These are phyloP conservation scores for Cyprinodon diabolis DNA, from an alignment of 2,797 vertebrate species.

Conservation along the genomic window DNA sequence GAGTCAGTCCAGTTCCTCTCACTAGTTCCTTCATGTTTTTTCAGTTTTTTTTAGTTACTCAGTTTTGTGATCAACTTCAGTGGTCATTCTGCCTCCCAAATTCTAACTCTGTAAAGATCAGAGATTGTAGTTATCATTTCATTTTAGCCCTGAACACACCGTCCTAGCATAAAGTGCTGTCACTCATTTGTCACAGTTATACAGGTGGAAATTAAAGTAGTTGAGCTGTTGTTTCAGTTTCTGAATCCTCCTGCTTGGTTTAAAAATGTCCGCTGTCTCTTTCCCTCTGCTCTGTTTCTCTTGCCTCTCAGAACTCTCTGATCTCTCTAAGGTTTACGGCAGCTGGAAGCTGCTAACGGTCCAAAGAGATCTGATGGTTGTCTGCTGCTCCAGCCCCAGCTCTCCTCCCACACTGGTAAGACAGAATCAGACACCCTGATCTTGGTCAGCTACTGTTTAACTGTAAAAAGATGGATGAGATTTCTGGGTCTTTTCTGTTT, in stretches of 20 bases:
- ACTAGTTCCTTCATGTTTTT: too few species aligned
- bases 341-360: constrained; percentile 85
- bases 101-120: background rate
- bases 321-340: constrained; percentile 63
- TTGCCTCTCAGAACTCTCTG: constrained; percentile 31
- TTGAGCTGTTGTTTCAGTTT: background rate
- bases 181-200: background rate
- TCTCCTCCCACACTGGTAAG: constrained; percentile 81
- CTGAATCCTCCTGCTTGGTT: background rate
- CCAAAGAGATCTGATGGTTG: constrained; percentile 84
- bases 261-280: background rate
- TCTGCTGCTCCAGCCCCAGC: constrained; percentile 82
- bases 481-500: background rate
- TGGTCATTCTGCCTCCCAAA: background rate
- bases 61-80: background rate
- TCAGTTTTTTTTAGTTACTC: too few species aligned
- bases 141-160: too few species aligned
- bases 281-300: background rate
- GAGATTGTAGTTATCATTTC: too few species aligned
- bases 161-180: too few species aligned
- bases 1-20: too few species aligned
- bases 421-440: background rate
- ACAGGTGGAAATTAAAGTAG: background rate
- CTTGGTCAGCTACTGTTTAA: background rate
- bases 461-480: background rate